These are phyloP conservation scores for Esox lucius DNA, from an alignment of 2,797 vertebrate genomes.

Conservation along the genomic window DNA sequence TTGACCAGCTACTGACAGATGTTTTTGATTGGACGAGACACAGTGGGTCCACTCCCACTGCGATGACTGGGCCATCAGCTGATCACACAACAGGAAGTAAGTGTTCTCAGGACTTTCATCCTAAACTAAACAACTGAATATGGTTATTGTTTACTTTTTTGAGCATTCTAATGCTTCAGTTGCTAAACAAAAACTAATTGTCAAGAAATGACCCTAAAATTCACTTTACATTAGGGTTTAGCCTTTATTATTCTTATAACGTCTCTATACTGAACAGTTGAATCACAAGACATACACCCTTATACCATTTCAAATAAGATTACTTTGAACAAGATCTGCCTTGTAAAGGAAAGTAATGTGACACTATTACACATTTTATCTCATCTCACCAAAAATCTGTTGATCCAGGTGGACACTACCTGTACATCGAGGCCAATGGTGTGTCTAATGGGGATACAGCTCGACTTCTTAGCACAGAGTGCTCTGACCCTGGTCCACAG, in stretches of 20 bases:
- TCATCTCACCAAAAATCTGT: not conserved
- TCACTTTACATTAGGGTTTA: no score
- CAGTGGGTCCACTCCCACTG: constrained; percentile 54
- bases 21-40: constrained; percentile 36
- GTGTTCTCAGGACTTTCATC: not conserved
- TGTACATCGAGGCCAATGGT: constrained; percentile 70
- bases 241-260: no score
- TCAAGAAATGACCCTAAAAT: no score
- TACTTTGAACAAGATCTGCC: not conserved
- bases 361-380: not conserved
- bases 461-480: constrained; percentile 69
- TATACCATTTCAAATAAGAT: no score
- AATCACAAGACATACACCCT: no score
- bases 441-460: constrained; percentile 62
- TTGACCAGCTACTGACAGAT: constrained; percentile 19
- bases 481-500: constrained; percentile 59
- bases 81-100: constrained; percentile 57
- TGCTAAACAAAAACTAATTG: no score
- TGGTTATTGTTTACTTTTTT: no score
- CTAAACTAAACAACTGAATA: not conserved
- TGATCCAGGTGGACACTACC: constrained; percentile 64
- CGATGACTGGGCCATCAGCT: constrained; percentile 53
- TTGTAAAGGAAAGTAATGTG: not conserved
- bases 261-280: no score
- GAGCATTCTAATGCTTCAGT: no score